These are phyloP conservation scores for Lamellibrachia columna DNA, from an alignment of 2,888 invertebrate species.

Conservation along the genomic window DNA sequence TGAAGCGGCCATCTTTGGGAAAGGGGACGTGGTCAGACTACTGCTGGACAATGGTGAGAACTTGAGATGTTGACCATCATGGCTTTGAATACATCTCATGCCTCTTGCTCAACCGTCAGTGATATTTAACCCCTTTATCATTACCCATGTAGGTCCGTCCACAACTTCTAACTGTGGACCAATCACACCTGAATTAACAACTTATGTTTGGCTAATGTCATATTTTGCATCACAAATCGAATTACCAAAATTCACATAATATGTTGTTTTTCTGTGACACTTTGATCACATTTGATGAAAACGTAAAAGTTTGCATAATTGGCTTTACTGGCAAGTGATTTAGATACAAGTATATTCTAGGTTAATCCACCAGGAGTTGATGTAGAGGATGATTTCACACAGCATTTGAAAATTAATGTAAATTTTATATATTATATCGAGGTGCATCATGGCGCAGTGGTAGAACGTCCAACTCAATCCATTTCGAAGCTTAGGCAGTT, in stretches of 20 bases:
- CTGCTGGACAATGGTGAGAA: slow-evolving; percentile 72
- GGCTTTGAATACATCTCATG: background rate
- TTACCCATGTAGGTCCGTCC: background rate
- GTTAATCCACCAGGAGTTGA: too few species aligned
- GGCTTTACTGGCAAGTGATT: too few species aligned
- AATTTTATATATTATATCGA: background rate
- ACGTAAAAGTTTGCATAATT: too few species aligned
- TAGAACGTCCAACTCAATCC: background rate
- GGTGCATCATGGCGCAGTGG: background rate
- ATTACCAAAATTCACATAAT: too few species aligned
- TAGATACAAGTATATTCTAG: too few species aligned
- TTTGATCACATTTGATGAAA: too few species aligned
- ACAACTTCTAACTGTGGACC: background rate
- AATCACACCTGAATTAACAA: background rate
- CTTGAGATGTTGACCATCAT: background rate
- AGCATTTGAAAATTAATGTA: background rate
- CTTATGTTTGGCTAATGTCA: background rate
- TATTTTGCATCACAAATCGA: too few species aligned
- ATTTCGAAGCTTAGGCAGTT: background rate
- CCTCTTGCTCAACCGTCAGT: background rate
- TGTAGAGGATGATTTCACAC: too few species aligned
- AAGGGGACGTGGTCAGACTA: slow-evolving; percentile 85
- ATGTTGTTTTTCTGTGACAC: too few species aligned
- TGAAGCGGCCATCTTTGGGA: slow-evolving; percentile 91
- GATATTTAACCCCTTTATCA: background rate